Evolutionary conservation across 2,113 vertebrate species (phyloP).

Genomic region (Crotalus viridis): DNA sequence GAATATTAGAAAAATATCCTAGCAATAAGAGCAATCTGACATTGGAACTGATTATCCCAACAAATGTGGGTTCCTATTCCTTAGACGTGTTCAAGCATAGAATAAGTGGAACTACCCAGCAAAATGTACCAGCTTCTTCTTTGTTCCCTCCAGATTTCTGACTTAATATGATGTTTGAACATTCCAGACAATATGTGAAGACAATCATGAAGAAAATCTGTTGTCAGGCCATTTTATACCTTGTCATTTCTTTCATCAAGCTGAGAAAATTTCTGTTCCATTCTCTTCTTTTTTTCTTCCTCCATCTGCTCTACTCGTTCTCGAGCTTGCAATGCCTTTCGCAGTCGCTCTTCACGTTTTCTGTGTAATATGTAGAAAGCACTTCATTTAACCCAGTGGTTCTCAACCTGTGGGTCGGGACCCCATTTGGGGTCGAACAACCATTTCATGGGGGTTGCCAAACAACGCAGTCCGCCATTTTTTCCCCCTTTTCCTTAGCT

Average conservation of each 20-base stretch:
- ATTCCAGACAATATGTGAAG: background rate
- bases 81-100: background rate
- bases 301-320: constrained; percentile 86
- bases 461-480: too few species aligned
- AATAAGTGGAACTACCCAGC: background rate
- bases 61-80: background rate
- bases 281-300: constrained; percentile 87
- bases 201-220: background rate
- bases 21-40: background rate
- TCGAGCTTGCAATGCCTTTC: constrained; percentile 84
- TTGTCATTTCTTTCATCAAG: constrained; percentile 86
- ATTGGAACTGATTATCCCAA: background rate
- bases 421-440: too few species aligned
- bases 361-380: constrained; percentile 46
- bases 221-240: constrained; percentile 61
- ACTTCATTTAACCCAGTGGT: background rate
- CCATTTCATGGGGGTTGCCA: too few species aligned
- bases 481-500: too few species aligned
- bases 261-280: constrained; percentile 87
- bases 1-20: background rate
- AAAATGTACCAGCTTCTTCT: background rate
- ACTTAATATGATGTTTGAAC: background rate
- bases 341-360: constrained; percentile 87
- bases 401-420: too few species aligned
- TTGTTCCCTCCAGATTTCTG: background rate